Conservation (phyloP, 2,888 invertebrate species). For the Folsomia manolachei region DNA sequence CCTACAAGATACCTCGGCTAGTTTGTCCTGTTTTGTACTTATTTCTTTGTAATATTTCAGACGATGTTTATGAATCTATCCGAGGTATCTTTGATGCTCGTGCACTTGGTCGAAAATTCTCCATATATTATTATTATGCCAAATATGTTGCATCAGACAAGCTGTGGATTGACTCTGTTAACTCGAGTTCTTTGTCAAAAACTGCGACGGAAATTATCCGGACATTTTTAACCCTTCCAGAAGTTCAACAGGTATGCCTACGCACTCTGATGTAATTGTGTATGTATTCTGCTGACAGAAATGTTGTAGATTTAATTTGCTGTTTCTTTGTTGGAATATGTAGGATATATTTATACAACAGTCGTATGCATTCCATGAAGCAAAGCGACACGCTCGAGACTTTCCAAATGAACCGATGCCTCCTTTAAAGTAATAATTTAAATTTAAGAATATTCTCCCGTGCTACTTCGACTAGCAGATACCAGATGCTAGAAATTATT, state of each 20-base stretch:
- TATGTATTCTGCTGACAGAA: too few species aligned
- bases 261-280: too few species aligned
- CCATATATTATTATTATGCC: slow-evolving; percentile 44
- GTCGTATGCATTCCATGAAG: slow-evolving; percentile 21
- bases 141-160: slow-evolving; percentile 31
- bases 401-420: slow-evolving; percentile 37
- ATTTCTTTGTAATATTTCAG: slow-evolving; percentile 8
- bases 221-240: slow-evolving; percentile 33
- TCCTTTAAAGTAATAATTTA: slow-evolving; percentile 37
- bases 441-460: too few species aligned
- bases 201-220: slow-evolving; percentile 36
- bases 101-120: slow-evolving; percentile 38
- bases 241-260: slow-evolving; percentile 36
- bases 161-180: slow-evolving; percentile 22
- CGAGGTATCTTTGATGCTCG: slow-evolving; percentile 48
- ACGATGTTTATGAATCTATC: slow-evolving; percentile 33
- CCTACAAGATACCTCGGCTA: slow-evolving; percentile 8
- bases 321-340: too few species aligned
- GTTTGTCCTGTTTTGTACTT: neutral
- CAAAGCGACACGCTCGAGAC: neutral
- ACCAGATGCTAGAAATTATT: too few species aligned
- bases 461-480: too few species aligned
- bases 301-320: too few species aligned
- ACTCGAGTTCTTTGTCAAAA: slow-evolving; percentile 19
- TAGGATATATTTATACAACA: slow-evolving; percentile 34